A percentile compares a stretch with the other conserved stretches of the same genome.
Conservation (phyloP, 2,888 invertebrate genomes). For the Tyria jacobaeae region DNA sequence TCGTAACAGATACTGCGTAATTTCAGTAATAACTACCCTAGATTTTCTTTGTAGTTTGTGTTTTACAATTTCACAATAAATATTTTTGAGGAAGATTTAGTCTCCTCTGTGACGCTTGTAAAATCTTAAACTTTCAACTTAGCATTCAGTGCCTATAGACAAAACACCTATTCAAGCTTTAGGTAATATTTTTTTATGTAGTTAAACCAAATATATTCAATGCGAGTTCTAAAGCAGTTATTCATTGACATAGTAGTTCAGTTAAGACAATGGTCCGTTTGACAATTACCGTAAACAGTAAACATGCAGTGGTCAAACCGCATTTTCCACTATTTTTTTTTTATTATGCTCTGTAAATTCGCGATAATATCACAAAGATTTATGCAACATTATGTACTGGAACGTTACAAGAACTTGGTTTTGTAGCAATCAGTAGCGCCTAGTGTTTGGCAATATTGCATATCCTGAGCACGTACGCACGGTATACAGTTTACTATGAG, state of each 20-base stretch:
- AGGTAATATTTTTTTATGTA: no score
- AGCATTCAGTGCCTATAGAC: no score
- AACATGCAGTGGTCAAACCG: background rate
- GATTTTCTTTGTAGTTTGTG: background rate
- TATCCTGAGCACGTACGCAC: constrained; percentile 39
- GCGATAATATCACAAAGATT: constrained; percentile 12
- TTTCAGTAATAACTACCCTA: background rate
- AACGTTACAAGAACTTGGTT: constrained; percentile 13
- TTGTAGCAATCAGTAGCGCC: constrained; percentile 29
- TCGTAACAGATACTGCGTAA: background rate
- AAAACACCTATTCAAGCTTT: no score
- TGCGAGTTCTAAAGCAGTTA: no score
- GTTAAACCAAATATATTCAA: no score
- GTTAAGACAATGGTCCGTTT: no score
- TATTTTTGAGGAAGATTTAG: background rate
- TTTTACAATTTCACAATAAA: background rate
- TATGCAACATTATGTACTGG: constrained; percentile 13
- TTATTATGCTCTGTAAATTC: constrained; percentile 12
- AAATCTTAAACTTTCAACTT: background rate
- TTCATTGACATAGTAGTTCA: no score
- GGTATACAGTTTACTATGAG: constrained; percentile 24
- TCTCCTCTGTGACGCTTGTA: background rate
- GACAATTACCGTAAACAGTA: no score
- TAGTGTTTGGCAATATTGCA: constrained; percentile 32
- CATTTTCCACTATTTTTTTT: constrained; percentile 4